Evolutionary conservation across 2,113 vertebrate species (phyloP).

Genomic region (Corydoras sp.): DNA sequence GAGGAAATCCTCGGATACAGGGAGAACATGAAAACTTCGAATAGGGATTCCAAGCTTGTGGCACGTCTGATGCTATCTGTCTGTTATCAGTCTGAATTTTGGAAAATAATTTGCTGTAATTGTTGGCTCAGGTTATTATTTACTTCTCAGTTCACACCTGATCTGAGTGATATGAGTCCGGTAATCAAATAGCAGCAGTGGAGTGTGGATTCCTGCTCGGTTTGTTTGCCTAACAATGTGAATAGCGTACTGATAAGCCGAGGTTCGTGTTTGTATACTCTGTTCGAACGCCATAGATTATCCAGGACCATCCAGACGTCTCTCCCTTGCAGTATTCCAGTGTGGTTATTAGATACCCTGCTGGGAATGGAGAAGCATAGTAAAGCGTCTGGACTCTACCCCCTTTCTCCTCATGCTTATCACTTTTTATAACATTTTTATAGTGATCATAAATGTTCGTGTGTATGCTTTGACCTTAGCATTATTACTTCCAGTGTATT

Average conservation of each 20-base stretch:
- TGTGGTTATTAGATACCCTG: conserved; percentile 56
- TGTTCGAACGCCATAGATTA: conserved; percentile 26
- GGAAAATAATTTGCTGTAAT: no score
- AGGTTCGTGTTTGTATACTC: conserved; percentile 37
- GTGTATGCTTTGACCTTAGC: neutral
- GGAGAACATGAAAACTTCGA: no score
- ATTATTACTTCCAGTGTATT: no score
- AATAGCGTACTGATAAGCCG: conserved; percentile 51
- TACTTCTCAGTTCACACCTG: no score
- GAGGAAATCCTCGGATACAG: no score
- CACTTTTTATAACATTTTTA: conserved; percentile 6
- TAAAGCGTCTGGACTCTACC: conserved; percentile 31
- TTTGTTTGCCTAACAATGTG: conserved; percentile 62
- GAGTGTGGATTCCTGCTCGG: conserved; percentile 54
- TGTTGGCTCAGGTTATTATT: neutral
- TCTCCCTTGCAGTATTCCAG: neutral
- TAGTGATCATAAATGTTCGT: neutral
- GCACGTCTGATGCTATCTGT: no score
- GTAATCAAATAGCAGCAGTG: conserved; percentile 67
- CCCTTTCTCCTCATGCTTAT: conserved; percentile 25
- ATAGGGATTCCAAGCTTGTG: no score
- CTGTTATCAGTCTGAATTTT: no score
- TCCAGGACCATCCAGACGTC: neutral
- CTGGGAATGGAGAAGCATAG: conserved; percentile 53
- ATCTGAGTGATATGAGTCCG: conserved; percentile 31